phyloP scores from a whole-genome alignment of 1,140 invertebrate genomes.

The Chironomus tepperi region DNA sequence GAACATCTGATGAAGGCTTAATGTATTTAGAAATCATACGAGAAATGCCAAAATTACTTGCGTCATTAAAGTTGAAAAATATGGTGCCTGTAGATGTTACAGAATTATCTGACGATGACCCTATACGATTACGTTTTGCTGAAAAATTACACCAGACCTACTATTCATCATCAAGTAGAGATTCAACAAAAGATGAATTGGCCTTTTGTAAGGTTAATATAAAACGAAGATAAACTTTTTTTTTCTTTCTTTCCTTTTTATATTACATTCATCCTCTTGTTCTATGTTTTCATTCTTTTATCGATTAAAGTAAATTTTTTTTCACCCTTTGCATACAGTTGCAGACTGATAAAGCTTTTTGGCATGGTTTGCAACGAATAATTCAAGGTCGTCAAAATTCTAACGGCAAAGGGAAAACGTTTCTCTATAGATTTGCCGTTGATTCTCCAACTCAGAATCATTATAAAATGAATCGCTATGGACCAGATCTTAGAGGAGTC shows the following conservation, averaged over 20 bases:
- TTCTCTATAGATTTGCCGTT: constrained; percentile 7
- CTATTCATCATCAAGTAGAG: background rate
- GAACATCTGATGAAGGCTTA: constrained; percentile 39
- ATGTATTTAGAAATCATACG: constrained; percentile 30
- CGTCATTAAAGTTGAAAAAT: background rate
- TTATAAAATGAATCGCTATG: background rate
- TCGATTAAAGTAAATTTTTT: background rate
- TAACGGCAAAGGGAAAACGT: background rate
- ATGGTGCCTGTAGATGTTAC: constrained; percentile 4
- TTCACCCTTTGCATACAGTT: background rate
- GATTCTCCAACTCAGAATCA: constrained; percentile 33
- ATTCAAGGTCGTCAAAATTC: constrained; percentile 11
- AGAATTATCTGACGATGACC: background rate
- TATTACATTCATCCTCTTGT: too few species aligned
- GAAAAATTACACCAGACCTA: background rate
- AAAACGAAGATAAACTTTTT: background rate
- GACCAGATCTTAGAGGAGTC: constrained; percentile 35
- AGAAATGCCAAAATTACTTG: constrained; percentile 14
- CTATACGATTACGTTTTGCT: background rate
- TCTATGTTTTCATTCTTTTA: background rate
- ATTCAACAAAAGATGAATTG: background rate
- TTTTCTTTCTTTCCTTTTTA: background rate
- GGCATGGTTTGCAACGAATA: constrained; percentile 1
- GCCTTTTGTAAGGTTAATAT: constrained; percentile 5
- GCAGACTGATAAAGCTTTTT: constrained; percentile 15